These are phyloP conservation scores for Pheucticus melanocephalus DNA, from an alignment of 2,113 vertebrate species.

Conservation along the genomic window DNA sequence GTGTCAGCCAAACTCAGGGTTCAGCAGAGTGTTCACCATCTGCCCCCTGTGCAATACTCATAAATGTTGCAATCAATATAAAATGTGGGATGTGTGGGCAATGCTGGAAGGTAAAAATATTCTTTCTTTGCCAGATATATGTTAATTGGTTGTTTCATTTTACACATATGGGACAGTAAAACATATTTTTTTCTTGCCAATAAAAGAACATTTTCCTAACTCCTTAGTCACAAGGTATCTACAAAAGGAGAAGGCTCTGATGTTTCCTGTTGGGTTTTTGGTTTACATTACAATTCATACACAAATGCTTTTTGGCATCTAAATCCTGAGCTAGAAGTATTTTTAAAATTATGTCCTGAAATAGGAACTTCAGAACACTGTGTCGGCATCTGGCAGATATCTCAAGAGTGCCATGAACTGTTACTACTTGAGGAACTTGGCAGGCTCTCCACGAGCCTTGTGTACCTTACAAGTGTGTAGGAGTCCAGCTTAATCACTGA, in stretches of 20 bases:
- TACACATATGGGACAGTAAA: conserved; percentile 7
- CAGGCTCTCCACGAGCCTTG: conserved; percentile 4
- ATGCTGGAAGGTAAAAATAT: conserved; percentile 12
- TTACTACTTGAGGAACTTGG: conserved; percentile 61
- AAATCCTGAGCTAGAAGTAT: conserved; percentile 54
- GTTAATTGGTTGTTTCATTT: conserved; percentile 37
- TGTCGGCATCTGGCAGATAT: conserved; percentile 59
- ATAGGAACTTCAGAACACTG: conserved; percentile 59
- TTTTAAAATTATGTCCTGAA: conserved; percentile 66
- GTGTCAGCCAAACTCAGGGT: neutral
- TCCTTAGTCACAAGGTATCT: neutral
- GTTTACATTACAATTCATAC: conserved; percentile 41
- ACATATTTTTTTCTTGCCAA: conserved; percentile 5
- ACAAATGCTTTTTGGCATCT: conserved; percentile 54
- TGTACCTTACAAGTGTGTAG: conserved; percentile 39
- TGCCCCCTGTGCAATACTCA: neutral
- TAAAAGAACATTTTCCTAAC: neutral
- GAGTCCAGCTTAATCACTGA: conserved; percentile 26
- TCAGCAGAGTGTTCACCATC: neutral
- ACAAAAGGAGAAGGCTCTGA: conserved; percentile 21
- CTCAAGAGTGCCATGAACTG: conserved; percentile 56
- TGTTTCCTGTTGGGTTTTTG: conserved; percentile 53
- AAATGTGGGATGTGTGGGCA: conserved; percentile 22
- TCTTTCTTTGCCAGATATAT: neutral
- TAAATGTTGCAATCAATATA: conserved; percentile 16